phyloP scores from a whole-genome alignment of 2,888 invertebrate species.

The Fragum whitleyi region DNA sequence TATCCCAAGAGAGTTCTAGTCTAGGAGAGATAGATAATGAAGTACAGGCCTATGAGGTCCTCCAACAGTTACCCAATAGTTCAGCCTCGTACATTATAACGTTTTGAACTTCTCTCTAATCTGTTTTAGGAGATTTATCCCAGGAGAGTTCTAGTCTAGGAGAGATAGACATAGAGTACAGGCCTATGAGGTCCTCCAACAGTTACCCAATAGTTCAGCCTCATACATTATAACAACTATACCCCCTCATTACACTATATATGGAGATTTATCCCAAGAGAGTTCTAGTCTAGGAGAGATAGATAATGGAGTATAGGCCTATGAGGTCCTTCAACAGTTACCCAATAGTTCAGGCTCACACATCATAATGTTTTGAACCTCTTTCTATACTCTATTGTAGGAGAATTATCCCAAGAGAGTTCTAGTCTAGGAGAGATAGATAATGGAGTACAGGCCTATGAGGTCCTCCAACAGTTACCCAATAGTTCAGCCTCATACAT shows the following conservation, averaged over 20 bases:
- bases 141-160: conserved; percentile 24
- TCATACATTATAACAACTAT: conserved; percentile 79
- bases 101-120: no score
- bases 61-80: conserved; percentile 74
- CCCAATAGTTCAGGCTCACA: conserved; percentile 70
- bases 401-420: conserved; percentile 9
- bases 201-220: conserved; percentile 69
- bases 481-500: conserved; percentile 71
- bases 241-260: no score
- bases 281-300: conserved; percentile 47
- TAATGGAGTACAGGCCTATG: conserved; percentile 73
- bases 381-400: no score
- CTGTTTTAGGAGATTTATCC: conserved; percentile 12
- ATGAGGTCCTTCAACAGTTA: conserved; percentile 79
- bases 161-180: conserved; percentile 67
- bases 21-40: conserved; percentile 60
- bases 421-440: conserved; percentile 52
- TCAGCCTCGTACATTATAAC: conserved; percentile 77
- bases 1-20: conserved; percentile 1
- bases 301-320: conserved; percentile 70
- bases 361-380: no score
- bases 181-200: conserved; percentile 79
- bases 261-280: conserved; percentile 9
- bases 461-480: conserved; percentile 78
- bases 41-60: conserved; percentile 77